These are phyloP conservation scores for Parelbella ahira DNA, from an alignment of 2,888 invertebrate genomes.

Conservation along the genomic window DNA sequence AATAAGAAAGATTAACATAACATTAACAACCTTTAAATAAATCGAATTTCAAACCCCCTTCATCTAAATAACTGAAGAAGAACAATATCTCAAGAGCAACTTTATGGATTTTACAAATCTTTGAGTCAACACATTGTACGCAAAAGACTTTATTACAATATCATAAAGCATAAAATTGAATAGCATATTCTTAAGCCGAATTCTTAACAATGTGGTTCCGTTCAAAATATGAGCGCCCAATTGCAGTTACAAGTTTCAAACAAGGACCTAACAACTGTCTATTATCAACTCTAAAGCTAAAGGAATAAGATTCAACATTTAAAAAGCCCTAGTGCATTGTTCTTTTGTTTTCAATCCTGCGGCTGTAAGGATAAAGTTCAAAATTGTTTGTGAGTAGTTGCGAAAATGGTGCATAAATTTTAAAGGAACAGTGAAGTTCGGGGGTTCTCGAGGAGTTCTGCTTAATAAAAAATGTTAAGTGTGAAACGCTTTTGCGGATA, in stretches of 20 bases:
- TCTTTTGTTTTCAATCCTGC: slow-evolving; percentile 1
- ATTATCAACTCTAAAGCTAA: slow-evolving; percentile 5
- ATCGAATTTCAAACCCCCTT: no score
- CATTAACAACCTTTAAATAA: no score
- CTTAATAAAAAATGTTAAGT: slow-evolving; percentile 21
- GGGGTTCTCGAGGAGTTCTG: slow-evolving; percentile 17
- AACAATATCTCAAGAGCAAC: no score
- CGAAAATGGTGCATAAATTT: slow-evolving; percentile 25
- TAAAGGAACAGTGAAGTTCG: slow-evolving; percentile 16
- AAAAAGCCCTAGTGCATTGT: no score
- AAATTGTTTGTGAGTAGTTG: not conserved
- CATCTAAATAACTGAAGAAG: no score
- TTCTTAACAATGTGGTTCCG: slow-evolving; percentile 14
- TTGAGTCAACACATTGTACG: not conserved
- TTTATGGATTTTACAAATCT: slow-evolving; percentile 5
- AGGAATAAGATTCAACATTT: slow-evolving; percentile 1
- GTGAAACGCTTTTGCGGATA: slow-evolving; percentile 18
- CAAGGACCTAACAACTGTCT: slow-evolving; percentile 1
- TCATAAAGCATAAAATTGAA: slow-evolving; percentile 4
- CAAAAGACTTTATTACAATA: not conserved
- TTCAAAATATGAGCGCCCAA: slow-evolving; percentile 20
- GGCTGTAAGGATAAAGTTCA: slow-evolving; percentile 1
- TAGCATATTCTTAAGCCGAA: slow-evolving; percentile 1
- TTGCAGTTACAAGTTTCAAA: slow-evolving; percentile 21
- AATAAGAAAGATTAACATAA: no score